These are phyloP conservation scores for Falcaria lacertinaria DNA, from an alignment of 2,888 invertebrate species.

Conservation along the genomic window DNA sequence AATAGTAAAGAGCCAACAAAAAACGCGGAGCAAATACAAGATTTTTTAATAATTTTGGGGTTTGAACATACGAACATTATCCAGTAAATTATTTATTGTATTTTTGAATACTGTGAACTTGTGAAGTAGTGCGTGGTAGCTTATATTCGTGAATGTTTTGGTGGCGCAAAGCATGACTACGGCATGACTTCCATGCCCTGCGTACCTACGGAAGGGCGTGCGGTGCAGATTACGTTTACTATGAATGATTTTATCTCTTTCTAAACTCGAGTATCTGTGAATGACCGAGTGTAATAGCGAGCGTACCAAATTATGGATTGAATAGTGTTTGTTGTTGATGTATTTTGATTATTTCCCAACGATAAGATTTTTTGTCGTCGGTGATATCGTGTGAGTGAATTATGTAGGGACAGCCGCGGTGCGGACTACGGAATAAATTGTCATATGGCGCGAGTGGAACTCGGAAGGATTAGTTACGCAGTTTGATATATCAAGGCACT, in stretches of 20 bases:
- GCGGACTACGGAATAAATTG: conserved; percentile 46
- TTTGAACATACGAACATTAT: conserved; percentile 51
- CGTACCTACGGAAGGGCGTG: conserved; percentile 75
- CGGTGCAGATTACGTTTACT: conserved; percentile 73
- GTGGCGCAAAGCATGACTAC: conserved; percentile 66
- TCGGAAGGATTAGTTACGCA: conserved; percentile 58
- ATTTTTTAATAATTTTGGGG: conserved; percentile 63
- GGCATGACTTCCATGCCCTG: conserved; percentile 80
- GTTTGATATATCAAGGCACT: conserved; percentile 54
- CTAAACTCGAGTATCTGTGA: conserved; percentile 77
- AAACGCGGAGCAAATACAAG: conserved; percentile 73
- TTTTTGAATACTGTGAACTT: conserved; percentile 33
- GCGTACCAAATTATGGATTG: conserved; percentile 76
- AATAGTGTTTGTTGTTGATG: conserved; percentile 75
- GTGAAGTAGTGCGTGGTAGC: conserved; percentile 39
- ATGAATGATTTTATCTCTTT: conserved; percentile 80
- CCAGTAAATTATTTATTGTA: conserved; percentile 43
- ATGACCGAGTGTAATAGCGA: conserved; percentile 77
- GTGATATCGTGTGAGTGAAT: conserved; percentile 51
- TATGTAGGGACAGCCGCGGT: conserved; percentile 36
- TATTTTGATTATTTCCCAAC: conserved; percentile 67
- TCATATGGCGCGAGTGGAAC: conserved; percentile 51
- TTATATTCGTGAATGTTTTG: conserved; percentile 66
- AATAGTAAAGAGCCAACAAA: conserved; percentile 72
- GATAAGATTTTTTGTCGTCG: conserved; percentile 54